These are phyloP conservation scores for Spinibarbus caldwelli DNA, from an alignment of 2,797 vertebrate species.

Conservation along the genomic window DNA sequence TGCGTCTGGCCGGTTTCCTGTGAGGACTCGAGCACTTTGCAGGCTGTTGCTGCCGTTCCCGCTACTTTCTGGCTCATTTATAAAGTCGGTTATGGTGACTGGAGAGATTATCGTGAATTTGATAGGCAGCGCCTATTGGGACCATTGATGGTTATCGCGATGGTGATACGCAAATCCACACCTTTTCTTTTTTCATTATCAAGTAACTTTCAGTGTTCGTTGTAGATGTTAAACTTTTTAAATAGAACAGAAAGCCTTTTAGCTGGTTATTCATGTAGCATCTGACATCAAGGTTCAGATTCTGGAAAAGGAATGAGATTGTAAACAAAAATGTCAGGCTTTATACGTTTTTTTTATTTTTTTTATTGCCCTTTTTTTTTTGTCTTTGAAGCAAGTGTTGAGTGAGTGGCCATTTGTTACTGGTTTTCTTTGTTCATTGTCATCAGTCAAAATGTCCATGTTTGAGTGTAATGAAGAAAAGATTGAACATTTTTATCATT, in stretches of 20 bases:
- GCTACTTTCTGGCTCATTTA: constrained; percentile 33
- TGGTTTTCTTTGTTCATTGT: constrained; percentile 3
- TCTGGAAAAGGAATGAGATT: not conserved
- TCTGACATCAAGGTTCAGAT: not conserved
- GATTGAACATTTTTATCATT: constrained; percentile 10
- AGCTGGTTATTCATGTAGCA: not conserved
- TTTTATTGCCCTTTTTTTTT: not conserved
- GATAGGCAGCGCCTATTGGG: not conserved
- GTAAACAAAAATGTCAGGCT: not conserved
- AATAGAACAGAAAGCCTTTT: not conserved
- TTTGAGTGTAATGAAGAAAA: constrained; percentile 3
- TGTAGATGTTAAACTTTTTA: not conserved
- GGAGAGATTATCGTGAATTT: constrained; percentile 20
- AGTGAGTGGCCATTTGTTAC: not conserved
- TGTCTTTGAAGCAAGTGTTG: not conserved
- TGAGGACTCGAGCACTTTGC: constrained; percentile 1
- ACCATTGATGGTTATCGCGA: not conserved
- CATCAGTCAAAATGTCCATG: constrained; percentile 14
- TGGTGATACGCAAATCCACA: not conserved
- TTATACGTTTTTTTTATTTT: too few species aligned
- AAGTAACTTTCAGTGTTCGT: not conserved
- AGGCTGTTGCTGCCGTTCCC: not conserved
- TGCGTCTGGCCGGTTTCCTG: constrained; percentile 57
- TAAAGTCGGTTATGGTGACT: constrained; percentile 3
- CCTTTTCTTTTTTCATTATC: not conserved